Evolutionary conservation across 2,113 vertebrate species (phyloP), one percentile per base, ranked within the genome.

Genomic region (Hystrix brachyura): DNA sequence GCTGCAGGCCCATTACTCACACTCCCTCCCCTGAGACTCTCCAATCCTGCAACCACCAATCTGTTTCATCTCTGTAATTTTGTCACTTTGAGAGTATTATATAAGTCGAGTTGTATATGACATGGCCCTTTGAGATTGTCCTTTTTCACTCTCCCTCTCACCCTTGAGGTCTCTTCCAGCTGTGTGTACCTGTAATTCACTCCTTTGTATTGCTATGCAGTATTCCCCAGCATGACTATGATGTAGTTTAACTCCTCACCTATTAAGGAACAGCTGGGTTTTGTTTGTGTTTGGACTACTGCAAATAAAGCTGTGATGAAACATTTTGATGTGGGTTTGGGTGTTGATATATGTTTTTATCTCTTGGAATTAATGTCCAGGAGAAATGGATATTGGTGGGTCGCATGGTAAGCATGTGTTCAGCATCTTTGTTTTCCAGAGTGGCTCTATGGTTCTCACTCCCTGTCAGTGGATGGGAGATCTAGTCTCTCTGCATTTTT

Each of bases 231-330:
- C 43, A 5, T 9, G 32, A 51, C 18, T 3, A 3, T 29, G 17
- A 25, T 27, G 11, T 13, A 25, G 11, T 32, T 51, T 62, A 48
- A 38, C 38, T 32, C 51, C 38, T 79, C 13, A 12, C n/a, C 51
- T 38, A 0, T 12, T 48, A 29, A 60, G 14, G 79, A 72, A 57
- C 23, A 43, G 5, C 19, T 72, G 17, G 10, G 55, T 19, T 38
- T 34, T 29, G 13, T 32, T 25, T 13, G 43, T 29, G 13, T 86
- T 76, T 92, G 18, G 43, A 7, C 51, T 85, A 7, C 67, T 43
- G 38, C 48, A 60, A 38, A 88, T 59, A 72, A 71, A 88, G n/a
- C 53, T 83, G 11, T 60, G 46, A 0, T 72, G 55, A 97, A 97
- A 78, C 34, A 74, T 38, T 59, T 79, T 25, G 8, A 19, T 46